Conservation (phyloP, 1,140 invertebrate genomes). For the Stegodyphus mimosarum region DNA sequence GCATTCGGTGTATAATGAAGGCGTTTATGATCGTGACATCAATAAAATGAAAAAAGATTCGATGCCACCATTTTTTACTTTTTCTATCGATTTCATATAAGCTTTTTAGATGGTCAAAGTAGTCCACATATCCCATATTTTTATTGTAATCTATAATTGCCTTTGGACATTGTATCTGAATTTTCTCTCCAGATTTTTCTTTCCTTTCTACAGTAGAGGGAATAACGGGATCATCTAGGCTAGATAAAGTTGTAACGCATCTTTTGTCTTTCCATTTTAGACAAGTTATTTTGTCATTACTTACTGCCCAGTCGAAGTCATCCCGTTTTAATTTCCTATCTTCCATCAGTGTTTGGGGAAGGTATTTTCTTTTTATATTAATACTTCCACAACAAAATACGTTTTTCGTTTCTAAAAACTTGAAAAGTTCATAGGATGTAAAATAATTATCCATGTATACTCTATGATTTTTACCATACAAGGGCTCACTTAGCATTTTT, state of each 20-base stretch:
- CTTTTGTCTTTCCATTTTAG: constrained; percentile 11
- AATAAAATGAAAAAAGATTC: constrained; percentile 1
- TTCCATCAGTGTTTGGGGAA: constrained; percentile 8
- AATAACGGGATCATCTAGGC: background rate
- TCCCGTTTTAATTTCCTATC: background rate
- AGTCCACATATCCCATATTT: constrained; percentile 7
- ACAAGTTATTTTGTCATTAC: background rate
- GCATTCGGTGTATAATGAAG: constrained; percentile 7
- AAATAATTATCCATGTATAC: constrained; percentile 6
- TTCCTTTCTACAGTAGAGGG: background rate
- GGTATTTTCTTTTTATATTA: constrained; percentile 1
- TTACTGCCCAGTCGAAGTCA: background rate
- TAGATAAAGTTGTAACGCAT: background rate
- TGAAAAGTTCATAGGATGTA: constrained; percentile 3
- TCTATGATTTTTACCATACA: too few species aligned
- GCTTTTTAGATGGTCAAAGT: constrained; percentile 2
- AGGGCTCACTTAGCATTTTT: too few species aligned
- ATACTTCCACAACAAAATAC: constrained; percentile 1
- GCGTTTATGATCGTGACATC: constrained; percentile 4
- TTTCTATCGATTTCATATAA: constrained; percentile 1
- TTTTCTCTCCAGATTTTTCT: constrained; percentile 1
- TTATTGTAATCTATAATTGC: background rate
- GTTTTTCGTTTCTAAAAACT: constrained; percentile 2
- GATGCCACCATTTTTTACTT: constrained; percentile 11
- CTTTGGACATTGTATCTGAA: constrained; percentile 3